Base-by-base conservation (phyloP, 2,113 vertebrate genomes). In the Pachypanchax playfairii region DNA sequence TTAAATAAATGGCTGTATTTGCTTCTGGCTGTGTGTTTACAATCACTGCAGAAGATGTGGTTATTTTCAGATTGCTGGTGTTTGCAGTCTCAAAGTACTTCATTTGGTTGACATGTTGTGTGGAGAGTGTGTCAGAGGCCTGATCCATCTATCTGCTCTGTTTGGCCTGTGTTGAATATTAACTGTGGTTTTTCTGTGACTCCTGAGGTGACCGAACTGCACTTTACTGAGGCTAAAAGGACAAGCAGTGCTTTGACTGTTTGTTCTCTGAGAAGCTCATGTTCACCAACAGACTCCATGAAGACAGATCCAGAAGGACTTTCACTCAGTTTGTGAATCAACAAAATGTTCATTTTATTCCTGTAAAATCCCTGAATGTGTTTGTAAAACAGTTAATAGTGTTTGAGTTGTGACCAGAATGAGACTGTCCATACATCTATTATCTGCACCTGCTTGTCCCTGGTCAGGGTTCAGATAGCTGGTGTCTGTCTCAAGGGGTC, bases 111-210 rank as follows among this genome's bases (percentile, higher is more conserved):
- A 76, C 72, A 22, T 55, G 62, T 9, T 61, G 68, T 81, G 73
- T n/a, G n/a, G n/a, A n/a, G n/a, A n/a, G n/a, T 68, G 75, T 70
- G 70, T 78, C 56, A 41, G 29, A 52, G 26, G 50, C 46, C 15
- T 50, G 25, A 21, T 74, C 41, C 5, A 1, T 71, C 58, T 72
- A 55, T 73, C 62, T 41, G 41, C 70, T 58, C 58, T 89, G 25
- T 89, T 89, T 88, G 72, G 29, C 44, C 60, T 59, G 11, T 5
- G 87, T 65, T 76, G 83, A 90, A 89, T 29, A 83, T 85, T 89
- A 85, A 89, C 85, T 17, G 43, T 57, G 44, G 59, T 63, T 70
- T 87, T 85, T 73, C 84, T 65, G 52, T 26, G 63, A 56, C 51
- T 77, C 52, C 73, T 33, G 58, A 65, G 43, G 24, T 47, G 54